Evolutionary conservation across 30 jellyfish, hydroid and myxozoan species (phyloP), one percentile per base, ranked within the genome.

Genomic region (Aurelia coerulea): DNA sequence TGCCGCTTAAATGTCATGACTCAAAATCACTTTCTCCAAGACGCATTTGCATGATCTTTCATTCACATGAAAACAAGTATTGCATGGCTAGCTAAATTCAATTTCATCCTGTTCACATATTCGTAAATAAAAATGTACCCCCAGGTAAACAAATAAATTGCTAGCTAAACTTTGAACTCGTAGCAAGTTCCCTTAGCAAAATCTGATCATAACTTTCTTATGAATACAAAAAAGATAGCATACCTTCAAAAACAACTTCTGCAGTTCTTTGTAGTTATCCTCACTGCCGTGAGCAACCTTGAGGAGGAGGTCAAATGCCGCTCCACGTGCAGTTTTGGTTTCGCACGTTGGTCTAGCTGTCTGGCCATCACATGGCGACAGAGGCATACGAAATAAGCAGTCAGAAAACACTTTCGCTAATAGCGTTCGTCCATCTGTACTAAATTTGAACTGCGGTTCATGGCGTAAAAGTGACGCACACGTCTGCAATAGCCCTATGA

Each of bases 391-490:
- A 62, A 95, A 95, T 72, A 95, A 76, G 59, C 95, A 89, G 33
- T 84, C 91, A 56, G 88, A 67, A 69, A 87, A 95, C 32, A 95
- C 90, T 64, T 89, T 90, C 78, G 69, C 84, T 58, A 95, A 58
- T 12, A 95, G 78, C 32, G 33, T 58, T 34, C 87, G 84, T 3
- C 99, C 99, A 35, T 76, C 74, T 29, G 66, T 74, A 9, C 89
- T 76, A 46, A 54, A 67, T 68, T 95, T 95, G 81, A 95, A 95
- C 14, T 13, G 80, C 10, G 90, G 92, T 50, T 95, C 97, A 74
- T 95, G 99, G 12, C 96, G 99, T 72, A 95, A 52, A 56, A 95
- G 73, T 12, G 97, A 84, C 3, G 99, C 62, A 63, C 99, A 95
- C 51, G 95, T 83, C 68, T 95, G 99, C 64, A 95, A 88, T 77